These are phyloP conservation scores for Marronus borbonicus DNA, from an alignment of 2,888 invertebrate species.

Conservation along the genomic window DNA sequence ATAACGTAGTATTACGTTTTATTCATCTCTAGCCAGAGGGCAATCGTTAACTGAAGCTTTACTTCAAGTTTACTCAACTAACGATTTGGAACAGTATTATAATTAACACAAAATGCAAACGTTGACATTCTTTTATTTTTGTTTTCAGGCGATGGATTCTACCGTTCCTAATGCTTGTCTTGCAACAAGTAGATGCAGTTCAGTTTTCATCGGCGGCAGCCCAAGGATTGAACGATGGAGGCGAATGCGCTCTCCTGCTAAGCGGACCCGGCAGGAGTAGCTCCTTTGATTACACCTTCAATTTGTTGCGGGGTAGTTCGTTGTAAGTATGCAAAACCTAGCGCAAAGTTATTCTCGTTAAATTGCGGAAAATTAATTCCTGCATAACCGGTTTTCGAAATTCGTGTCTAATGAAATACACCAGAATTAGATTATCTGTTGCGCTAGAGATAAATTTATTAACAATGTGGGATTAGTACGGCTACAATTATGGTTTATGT, in stretches of 20 bases:
- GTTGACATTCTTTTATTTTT: not conserved
- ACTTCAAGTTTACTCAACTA: too few species aligned
- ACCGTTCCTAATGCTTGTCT: conserved; percentile 46
- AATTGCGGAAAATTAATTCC: not conserved
- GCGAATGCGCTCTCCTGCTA: conserved; percentile 83
- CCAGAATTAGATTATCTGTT: too few species aligned
- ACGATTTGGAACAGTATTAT: too few species aligned
- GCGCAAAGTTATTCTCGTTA: not conserved
- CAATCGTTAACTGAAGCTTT: too few species aligned
- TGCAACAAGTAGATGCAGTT: conserved; percentile 56
- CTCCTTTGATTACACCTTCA: conserved; percentile 88
- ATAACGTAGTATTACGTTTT: too few species aligned
- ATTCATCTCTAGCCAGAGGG: too few species aligned
- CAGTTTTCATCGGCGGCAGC: conserved; percentile 67
- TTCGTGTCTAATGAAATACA: not conserved
- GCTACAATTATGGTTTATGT: too few species aligned
- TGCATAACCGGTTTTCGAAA: not conserved
- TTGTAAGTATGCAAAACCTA: conserved; percentile 76
- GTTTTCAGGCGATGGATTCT: conserved; percentile 54
- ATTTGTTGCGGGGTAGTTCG: conserved; percentile 82
- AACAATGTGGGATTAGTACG: too few species aligned
- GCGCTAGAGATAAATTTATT: too few species aligned
- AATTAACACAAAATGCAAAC: too few species aligned
- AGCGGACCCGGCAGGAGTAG: conserved; percentile 86
- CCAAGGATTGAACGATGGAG: conserved; percentile 66